Base-by-base conservation (phyloP, 2,113 vertebrate genomes). In the Typhlomys cinereus region DNA sequence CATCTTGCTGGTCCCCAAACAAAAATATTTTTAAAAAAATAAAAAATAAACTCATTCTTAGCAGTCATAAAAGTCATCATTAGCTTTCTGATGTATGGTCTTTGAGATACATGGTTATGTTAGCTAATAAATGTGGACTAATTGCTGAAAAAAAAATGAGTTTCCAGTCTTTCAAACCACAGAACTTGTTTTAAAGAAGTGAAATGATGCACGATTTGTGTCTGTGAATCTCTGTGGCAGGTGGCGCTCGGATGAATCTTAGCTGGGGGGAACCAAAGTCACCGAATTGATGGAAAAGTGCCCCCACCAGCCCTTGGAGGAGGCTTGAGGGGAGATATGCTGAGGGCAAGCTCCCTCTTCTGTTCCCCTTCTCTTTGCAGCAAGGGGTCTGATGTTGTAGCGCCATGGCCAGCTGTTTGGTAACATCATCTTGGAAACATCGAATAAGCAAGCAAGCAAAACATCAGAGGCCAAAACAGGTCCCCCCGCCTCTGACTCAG, bases 81-180 rank as follows among this genome's bases (percentile, higher is more conserved):
- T 93, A 96, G 85, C 61, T 88, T 92, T 52, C 66, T 85, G 15
- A 50, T 87, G 3, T 85, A 64, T 94, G 88, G 90, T 46, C 71
- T 88, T 89, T 71, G 14, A 88, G 29, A 70, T 66, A 76, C 1
- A 61, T 85, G 70, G 87, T 90, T 88, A 91, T 76, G 90, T 93
- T 84, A 93, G 84, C 46, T 70, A 88, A 85, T 91, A 94, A 88
- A 81, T 80, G 75, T 81, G 61, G 14, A 66, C 21, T 85, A 70
- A 92, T 88, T 48, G n/a, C 39, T 62, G 8, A 7, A 29, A 62
- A 25, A 62, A 62, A 62, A 5, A 29, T 62, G 27, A 20, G 36
- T 70, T 41, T 41, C 36, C 39, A 14, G 4, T 50, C 44, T 75
- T 82, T 91, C 44, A 61, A 74, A 94, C 31, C 25, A 73, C n/a